Base-by-base conservation (phyloP, 2,113 vertebrate genomes). In the Pica pica region DNA sequence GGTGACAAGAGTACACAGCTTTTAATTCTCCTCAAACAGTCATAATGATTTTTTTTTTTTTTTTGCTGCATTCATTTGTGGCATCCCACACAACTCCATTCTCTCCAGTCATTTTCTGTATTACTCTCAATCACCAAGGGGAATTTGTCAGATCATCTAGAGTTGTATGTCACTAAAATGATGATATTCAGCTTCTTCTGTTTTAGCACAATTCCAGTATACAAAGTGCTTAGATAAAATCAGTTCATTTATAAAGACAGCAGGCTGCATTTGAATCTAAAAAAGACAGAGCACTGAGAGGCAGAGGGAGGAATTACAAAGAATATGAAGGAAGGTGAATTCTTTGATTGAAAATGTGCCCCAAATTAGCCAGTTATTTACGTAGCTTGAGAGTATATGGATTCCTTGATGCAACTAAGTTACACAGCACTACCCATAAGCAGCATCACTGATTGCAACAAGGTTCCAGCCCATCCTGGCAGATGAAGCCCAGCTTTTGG, bases 401-500 rank as follows among this genome's bases (percentile, higher is more conserved):
- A 76, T 56, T 95, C 39, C 65, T 82, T 73, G 78, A 60, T 64
- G 53, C 65, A 87, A 18, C 19, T 46, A 37, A 61, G 31, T 61
- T 56, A 16, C 42, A 56, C 16, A 79, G 65, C 7, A 23, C 53
- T 57, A 71, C 15, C 53, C 26, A 37, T 9, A 53, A 80, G 26
- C 16, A 85, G 42, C 27, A 60, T 10, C 53, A 68, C 53, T 57
- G 82, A 70, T 53, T 86, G 41, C 79, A 73, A 53, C 77, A 71
- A 78, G 52, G 42, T 41, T 82, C 70, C 78, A 76, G 55, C 79
- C 75, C 70, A 76, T 65, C 18, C 65, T 80, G 88, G 88, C 95
- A 94, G 71, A 90, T 16, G 79, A 96, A 96, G 71, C 79, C 70
- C 90, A 83, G 78, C 4, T 49, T 92, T 95, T 61, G 75, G 79